Evolutionary conservation across 2,113 vertebrate species (phyloP).

Genomic region (Aegithalos caudatus): DNA sequence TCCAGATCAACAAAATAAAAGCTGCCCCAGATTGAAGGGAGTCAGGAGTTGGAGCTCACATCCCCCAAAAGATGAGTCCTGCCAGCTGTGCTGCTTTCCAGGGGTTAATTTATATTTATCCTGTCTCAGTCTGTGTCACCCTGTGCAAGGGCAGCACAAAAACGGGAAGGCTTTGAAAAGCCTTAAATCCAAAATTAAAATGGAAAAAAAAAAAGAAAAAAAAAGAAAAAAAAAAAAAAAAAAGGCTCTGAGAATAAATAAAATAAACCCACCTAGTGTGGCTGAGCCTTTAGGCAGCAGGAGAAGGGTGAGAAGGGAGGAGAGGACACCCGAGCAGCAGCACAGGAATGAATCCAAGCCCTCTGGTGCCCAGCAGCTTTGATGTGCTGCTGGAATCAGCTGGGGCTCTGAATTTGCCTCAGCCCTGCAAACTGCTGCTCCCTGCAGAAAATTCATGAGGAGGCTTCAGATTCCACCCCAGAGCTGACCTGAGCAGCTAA

Average conservation of each 20-base stretch:
- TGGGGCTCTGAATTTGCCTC: background rate
- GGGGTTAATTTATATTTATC: background rate
- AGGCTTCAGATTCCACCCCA: background rate
- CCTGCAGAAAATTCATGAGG: constrained; percentile 54
- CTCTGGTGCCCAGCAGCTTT: background rate
- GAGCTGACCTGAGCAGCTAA: constrained; percentile 51
- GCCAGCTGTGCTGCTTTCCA: background rate
- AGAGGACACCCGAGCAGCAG: background rate
- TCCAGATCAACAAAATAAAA: background rate
- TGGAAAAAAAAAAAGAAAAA: too few species aligned
- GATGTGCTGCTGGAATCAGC: background rate
- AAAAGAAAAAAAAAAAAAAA: too few species aligned
- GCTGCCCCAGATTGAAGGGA: background rate
- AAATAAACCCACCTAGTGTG: background rate
- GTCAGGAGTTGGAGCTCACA: background rate
- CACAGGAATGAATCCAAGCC: background rate
- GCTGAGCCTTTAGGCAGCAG: background rate
- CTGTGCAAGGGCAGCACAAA: background rate
- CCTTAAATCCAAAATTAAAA: too few species aligned
- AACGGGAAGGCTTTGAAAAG: background rate
- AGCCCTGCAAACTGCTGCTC: constrained; percentile 41
- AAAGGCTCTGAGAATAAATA: background rate
- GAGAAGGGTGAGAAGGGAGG: background rate
- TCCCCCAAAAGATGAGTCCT: background rate
- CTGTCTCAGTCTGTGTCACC: background rate